Evolutionary conservation across 2,113 vertebrate genomes (phyloP), one percentile per base, ranked within the genome.

Genomic region (Todiramphus saurophagus): DNA sequence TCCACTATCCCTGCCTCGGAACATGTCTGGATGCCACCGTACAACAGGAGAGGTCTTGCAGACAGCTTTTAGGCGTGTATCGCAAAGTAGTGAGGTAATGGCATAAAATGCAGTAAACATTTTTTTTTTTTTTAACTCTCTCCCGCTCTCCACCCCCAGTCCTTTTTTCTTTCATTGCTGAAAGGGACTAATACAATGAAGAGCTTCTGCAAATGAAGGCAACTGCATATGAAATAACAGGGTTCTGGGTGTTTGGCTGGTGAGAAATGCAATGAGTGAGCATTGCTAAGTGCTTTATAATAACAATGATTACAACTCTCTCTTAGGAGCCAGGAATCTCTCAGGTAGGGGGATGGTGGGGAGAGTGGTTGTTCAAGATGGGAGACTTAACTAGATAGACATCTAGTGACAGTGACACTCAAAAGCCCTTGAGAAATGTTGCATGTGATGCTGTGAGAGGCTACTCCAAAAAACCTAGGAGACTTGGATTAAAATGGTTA

Each of bases 251-350:
- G 80, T 91, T 97, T 93, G 89, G 93, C 93, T 97, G 94, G 90
- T 43, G 69, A 94, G 94, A 94, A 87, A 95, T 93, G 90, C 91
- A 92, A 82, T 92, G 87, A 97, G 86, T 85, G 96, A 97, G 76
- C 94, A 91, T 96, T 2, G 3, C 91, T 96, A 97, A 97, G 96
- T 97, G 97, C 92, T 97, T 94, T 91, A 87, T 97, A 97, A 97
- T 97, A 96, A 97, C 97, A 94, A 92, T 97, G 94, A 97, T 97
- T 96, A 96, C 79, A 70, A 28, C 8, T 28, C 69, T 75, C 87
- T 96, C 82, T 75, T 73, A 81, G 90, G 83, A 96, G 91, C 56
- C 83, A 94, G 93, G 89, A 93, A 85, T 82, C 85, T 90, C 89
- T 83, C 94, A 91, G 93, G 95, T 93, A 79, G 84, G 79, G 83